These are phyloP conservation scores for Barnardius zonarius DNA, from an alignment of 2,113 vertebrate genomes.

Conservation along the genomic window DNA sequence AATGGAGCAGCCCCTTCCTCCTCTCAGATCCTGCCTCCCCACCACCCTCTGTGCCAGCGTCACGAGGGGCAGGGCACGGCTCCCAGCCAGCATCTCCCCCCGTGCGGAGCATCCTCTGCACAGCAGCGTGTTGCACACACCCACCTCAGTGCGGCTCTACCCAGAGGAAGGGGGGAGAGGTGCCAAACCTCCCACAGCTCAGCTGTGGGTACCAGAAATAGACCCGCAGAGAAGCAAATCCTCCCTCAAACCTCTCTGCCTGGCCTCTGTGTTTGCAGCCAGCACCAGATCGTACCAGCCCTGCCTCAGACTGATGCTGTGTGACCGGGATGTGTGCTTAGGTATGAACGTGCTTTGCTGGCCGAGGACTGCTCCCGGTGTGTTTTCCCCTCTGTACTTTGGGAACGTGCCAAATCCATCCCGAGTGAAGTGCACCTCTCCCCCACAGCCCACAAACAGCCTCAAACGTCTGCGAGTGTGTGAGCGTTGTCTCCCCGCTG, in stretches of 20 bases:
- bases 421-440: not conserved
- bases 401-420: not conserved
- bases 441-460: not conserved
- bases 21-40: not conserved
- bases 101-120: not conserved
- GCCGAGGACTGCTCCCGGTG: not conserved
- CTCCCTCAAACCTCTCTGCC: not conserved
- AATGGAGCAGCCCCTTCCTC: not conserved
- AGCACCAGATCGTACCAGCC: not conserved
- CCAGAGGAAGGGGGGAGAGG: not conserved
- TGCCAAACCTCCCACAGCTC: slow-evolving; percentile 10
- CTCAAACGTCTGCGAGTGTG: not conserved
- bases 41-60: not conserved
- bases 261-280: not conserved
- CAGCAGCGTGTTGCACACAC: not conserved
- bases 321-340: not conserved
- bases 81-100: not conserved
- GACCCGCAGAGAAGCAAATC: not conserved
- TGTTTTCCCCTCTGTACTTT: accelerated
- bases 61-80: not conserved
- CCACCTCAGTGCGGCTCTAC: not conserved
- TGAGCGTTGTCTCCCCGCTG: not conserved
- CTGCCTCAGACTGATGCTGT: not conserved
- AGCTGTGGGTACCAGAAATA: slow-evolving; percentile 28
- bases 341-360: not conserved